Evolutionary conservation across 2,888 invertebrate species (phyloP).

Genomic region (Trissolcus japonicus): DNA sequence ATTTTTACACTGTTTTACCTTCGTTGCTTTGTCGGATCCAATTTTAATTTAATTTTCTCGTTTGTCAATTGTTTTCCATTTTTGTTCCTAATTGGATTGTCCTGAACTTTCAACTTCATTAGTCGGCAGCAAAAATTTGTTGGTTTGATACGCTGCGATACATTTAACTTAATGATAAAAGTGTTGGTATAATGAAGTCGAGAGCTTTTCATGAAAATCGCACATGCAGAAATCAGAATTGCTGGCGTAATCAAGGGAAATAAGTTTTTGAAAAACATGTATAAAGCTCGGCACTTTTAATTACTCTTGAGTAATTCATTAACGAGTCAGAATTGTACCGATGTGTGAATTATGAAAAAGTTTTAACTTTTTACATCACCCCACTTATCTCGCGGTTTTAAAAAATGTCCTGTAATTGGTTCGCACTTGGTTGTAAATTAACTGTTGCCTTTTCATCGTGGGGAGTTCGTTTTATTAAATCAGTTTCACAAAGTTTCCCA

Average conservation of each 20-base stretch:
- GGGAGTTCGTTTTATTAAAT: too few relatives aligned
- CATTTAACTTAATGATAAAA: constrained; percentile 32
- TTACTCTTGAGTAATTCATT: constrained; percentile 25
- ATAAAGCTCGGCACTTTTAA: neutral
- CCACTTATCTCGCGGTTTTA: too few relatives aligned
- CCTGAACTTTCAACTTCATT: constrained; percentile 17
- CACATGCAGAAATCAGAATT: constrained; percentile 19
- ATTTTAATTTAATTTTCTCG: too few relatives aligned
- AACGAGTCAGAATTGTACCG: constrained; percentile 11
- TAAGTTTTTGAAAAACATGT: neutral
- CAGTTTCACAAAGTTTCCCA: too few relatives aligned
- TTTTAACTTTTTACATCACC: too few relatives aligned
- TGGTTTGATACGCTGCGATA: constrained; percentile 19
- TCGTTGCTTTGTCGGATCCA: too few relatives aligned
- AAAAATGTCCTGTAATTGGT: too few relatives aligned
- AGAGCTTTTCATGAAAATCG: constrained; percentile 26
- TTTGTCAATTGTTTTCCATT: constrained; percentile 6
- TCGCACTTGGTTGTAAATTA: too few relatives aligned
- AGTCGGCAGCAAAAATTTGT: constrained; percentile 23
- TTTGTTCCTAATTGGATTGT: constrained; percentile 17
- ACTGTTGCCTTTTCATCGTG: too few relatives aligned
- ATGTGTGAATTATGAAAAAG: neutral
- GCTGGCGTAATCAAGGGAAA: constrained; percentile 1
- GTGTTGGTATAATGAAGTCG: constrained; percentile 16
- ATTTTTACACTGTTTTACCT: too few relatives aligned